Base-by-base conservation (phyloP, 2,797 vertebrate genomes). In the Myotis vivesi region DNA sequence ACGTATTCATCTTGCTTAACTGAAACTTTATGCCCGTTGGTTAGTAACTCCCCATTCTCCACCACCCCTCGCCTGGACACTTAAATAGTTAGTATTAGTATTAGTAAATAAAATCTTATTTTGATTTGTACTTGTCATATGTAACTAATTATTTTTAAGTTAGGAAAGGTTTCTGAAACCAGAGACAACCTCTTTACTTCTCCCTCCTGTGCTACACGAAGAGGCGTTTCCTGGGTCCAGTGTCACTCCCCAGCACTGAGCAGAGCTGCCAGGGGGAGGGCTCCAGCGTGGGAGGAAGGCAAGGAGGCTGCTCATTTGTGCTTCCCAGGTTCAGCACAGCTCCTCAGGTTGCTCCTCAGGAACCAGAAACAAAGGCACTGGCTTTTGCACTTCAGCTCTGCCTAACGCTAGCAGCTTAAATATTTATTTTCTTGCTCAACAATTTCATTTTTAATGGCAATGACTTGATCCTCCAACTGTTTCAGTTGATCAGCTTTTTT, bases 401-500 rank as follows among this genome's bases (percentile, higher is more conserved):
- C 55, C 95, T 98, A 98, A 97, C 93, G 97, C 87, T 98, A 97
- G 94, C 98, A 99, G 9, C 90, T 96, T 55, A 89, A 92, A 12
- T 98, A 98, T 92, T 87, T 96, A 33, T 97, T 96, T 71, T 98
- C 98, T 89, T 97, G 97, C 49, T 97, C 94, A 5, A 72, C n/a
- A 4, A 99, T 99, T 77, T 98, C 97, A 59, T 98, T 94, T 97
- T 96, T 98, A 91, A 99, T 98, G 25, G 97, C 91, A 64, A 98
- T 98, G 19, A 98, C 99, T 36, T 86, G 86, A 75, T 98, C 87
- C 85, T 99, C 97, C 46, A 99, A 92, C 75, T 89, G 71, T 53
- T 97, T 98, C 59, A 99, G 97, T 92, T 98, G 98, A 41, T 97
- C 96, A 51, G 95, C 98, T 97, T 99, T 99, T 9, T 98, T 96